These are phyloP conservation scores for Automeris io DNA, from an alignment of 2,888 invertebrate species.

Conservation along the genomic window DNA sequence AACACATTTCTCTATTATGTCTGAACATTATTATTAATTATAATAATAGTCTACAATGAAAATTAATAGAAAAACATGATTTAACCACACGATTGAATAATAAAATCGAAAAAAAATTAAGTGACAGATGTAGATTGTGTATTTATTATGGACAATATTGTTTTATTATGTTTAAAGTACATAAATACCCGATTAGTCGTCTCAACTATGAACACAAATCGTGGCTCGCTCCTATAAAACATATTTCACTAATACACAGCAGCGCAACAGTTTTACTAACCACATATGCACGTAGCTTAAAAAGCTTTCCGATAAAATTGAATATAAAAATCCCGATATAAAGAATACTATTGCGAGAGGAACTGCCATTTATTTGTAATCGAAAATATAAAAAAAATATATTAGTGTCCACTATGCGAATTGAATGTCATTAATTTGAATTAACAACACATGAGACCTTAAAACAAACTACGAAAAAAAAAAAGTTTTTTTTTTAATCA, in stretches of 20 bases:
- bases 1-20: conserved; percentile 55
- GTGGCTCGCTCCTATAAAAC: conserved; percentile 61
- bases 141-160: conserved; percentile 56
- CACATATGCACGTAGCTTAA: conserved; percentile 46
- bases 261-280: conserved; percentile 50
- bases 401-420: too few relatives aligned
- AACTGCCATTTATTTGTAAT: too few relatives aligned
- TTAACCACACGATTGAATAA: conserved; percentile 54
- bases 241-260: conserved; percentile 56
- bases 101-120: conserved; percentile 38
- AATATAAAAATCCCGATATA: too few relatives aligned
- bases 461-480: too few relatives aligned
- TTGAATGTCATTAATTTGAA: too few relatives aligned
- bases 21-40: conserved; percentile 54
- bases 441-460: too few relatives aligned
- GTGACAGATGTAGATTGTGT: conserved; percentile 37
- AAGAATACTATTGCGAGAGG: too few relatives aligned
- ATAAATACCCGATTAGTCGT: conserved; percentile 56
- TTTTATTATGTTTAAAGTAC: conserved; percentile 61
- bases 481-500: too few relatives aligned
- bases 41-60: conserved; percentile 52
- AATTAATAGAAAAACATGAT: conserved; percentile 54
- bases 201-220: conserved; percentile 72
- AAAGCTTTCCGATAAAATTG: conserved; percentile 38
- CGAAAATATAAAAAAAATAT: too few relatives aligned